These are phyloP conservation scores for Glossosoma conforme DNA, from an alignment of 1,140 invertebrate species.

Conservation along the genomic window DNA sequence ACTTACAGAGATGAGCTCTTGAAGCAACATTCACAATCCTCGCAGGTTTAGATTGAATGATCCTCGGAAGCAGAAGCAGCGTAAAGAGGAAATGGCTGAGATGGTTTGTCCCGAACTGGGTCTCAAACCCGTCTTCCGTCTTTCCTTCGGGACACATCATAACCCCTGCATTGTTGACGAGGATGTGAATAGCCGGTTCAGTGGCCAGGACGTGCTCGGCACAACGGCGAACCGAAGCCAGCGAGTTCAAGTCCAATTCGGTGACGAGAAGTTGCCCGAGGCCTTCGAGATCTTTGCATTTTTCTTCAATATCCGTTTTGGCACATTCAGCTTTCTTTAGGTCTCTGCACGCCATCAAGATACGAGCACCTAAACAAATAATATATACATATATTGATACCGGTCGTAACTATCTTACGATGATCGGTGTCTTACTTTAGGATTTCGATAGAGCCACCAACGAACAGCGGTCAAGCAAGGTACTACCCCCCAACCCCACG, in stretches of 20 bases:
- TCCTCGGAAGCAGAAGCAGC: constrained; percentile 63
- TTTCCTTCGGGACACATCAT: constrained; percentile 61
- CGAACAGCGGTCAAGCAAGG: no score
- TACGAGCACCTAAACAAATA: constrained; percentile 49
- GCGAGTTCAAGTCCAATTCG: constrained; percentile 65
- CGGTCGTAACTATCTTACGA: no score
- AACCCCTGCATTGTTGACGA: constrained; percentile 80
- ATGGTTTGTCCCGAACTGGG: constrained; percentile 75
- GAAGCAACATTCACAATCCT: constrained; percentile 56
- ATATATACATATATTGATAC: neutral
- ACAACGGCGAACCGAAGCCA: constrained; percentile 36
- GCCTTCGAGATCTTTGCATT: constrained; percentile 42
- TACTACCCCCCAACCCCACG: no score
- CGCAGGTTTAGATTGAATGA: constrained; percentile 56
- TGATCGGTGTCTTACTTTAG: no score
- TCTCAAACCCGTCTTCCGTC: constrained; percentile 80
- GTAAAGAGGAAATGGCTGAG: constrained; percentile 83
- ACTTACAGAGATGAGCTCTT: constrained; percentile 44
- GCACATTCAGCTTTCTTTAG: constrained; percentile 39
- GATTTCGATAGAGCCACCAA: no score
- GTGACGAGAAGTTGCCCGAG: constrained; percentile 54
- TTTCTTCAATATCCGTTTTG: constrained; percentile 39
- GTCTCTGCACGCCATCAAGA: constrained; percentile 65
- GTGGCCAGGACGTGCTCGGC: constrained; percentile 45
- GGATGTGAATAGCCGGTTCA: constrained; percentile 60